Percentiles rank a stretch among this genome's conserved stretches.
Evolutionary conservation across 2,888 invertebrate species (phyloP).

Genomic region (Harpalus rufipes): DNA sequence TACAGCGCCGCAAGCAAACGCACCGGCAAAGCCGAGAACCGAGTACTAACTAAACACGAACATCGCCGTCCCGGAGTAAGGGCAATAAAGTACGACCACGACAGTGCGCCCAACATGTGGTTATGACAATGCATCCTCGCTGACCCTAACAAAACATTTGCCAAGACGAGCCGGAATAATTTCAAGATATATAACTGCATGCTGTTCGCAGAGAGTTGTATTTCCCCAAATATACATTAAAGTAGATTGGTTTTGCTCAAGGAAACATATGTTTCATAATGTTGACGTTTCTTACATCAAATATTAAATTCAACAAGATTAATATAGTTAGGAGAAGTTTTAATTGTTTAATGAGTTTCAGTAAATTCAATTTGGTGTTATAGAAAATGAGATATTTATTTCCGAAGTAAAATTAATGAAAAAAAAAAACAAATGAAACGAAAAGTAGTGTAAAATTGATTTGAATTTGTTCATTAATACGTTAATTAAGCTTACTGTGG

Average conservation of each 20-base stretch:
- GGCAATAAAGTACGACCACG: conserved; percentile 1
- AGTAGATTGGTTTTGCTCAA: conserved; percentile 1
- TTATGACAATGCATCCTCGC: conserved; percentile 26
- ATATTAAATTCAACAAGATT: too few species aligned
- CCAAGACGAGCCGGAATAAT: conserved; percentile 34
- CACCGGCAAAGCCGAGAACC: conserved; percentile 29
- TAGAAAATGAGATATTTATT: too few species aligned
- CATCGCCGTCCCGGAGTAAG: neutral
- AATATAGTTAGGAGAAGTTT: too few species aligned
- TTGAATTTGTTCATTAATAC: too few species aligned
- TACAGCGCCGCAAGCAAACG: conserved; percentile 57
- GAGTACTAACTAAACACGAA: conserved; percentile 40
- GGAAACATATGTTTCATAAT: conserved; percentile 4
- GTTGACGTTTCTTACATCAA: too few species aligned
- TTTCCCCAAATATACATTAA: conserved; percentile 25
- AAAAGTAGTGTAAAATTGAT: too few species aligned
- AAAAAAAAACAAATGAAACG: too few species aligned
- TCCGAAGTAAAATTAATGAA: too few species aligned
- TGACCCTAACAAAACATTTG: conserved; percentile 49
- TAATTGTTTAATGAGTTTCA: neutral
- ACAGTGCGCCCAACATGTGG: neutral
- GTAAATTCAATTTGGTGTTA: too few species aligned
- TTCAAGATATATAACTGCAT: conserved; percentile 38
- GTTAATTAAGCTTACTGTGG: too few species aligned
- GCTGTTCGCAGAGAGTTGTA: neutral